A percentile compares a stretch with the other conserved stretches of the same genome.
These are phyloP conservation scores for Pipa parva DNA, from an alignment of 2,113 vertebrate genomes.

Conservation along the genomic window DNA sequence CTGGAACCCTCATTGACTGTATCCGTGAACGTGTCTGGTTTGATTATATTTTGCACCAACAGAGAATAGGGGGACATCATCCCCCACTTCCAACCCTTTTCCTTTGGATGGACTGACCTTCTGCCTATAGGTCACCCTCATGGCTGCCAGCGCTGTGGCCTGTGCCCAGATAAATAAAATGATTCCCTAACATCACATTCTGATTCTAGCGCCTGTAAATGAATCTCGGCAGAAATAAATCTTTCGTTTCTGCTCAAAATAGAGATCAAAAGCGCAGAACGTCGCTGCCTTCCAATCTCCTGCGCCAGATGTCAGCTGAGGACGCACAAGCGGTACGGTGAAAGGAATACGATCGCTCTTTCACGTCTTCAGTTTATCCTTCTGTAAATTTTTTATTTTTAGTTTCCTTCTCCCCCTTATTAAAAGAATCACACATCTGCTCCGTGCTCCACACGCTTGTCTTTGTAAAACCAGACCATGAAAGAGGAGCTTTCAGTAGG, in stretches of 20 bases:
- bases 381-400: too few relatives aligned
- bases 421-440: conserved; percentile 16
- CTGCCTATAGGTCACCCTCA: too few relatives aligned
- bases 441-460: background rate
- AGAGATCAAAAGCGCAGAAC: background rate
- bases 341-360: conserved; percentile 2
- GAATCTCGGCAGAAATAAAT: background rate
- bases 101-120: too few relatives aligned
- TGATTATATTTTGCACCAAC: too few relatives aligned
- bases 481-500: background rate
- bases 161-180: too few relatives aligned
- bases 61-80: too few relatives aligned
- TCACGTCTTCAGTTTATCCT: background rate
- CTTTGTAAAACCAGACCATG: conserved; percentile 7
- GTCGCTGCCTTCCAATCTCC: background rate
- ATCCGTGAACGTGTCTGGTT: too few relatives aligned
- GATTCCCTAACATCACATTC: too few relatives aligned
- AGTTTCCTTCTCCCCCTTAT: background rate
- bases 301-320: conserved; percentile 8
- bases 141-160: too few relatives aligned
- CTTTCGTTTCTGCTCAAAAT: background rate
- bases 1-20: too few relatives aligned
- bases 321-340: conserved; percentile 1
- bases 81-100: too few relatives aligned
- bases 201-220: too few relatives aligned